Evolutionary conservation across 2,113 vertebrate genomes (phyloP).

Genomic region (Neolamprologus toae): DNA sequence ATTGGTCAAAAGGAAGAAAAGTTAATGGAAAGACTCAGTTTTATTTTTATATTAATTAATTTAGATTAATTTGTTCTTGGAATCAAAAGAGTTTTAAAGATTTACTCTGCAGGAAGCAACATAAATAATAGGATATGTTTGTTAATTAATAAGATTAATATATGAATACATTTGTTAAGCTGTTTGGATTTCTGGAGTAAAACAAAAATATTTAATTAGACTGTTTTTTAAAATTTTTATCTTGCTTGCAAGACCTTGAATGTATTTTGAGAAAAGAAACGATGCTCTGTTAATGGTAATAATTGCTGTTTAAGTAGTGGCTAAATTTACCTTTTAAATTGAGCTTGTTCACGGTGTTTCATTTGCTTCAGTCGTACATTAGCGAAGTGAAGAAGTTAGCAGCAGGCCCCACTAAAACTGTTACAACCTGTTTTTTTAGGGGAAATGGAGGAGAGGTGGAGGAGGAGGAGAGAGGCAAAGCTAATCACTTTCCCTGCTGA

Average conservation of each 20-base stretch:
- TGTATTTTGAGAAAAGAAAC: background rate
- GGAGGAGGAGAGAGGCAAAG: conserved; percentile 33
- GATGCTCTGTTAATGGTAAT: background rate
- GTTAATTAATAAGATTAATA: background rate
- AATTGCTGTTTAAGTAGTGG: background rate
- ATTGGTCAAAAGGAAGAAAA: background rate
- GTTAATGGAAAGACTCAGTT: background rate
- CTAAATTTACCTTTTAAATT: accelerated
- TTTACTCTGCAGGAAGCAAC: background rate
- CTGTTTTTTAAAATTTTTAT: background rate
- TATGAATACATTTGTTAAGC: background rate
- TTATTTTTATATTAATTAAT: background rate
- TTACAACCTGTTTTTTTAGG: conserved; percentile 10
- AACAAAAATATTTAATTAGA: background rate
- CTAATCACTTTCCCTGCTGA: conserved; percentile 75
- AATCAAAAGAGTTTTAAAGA: background rate
- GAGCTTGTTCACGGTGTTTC: background rate
- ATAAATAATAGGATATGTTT: background rate
- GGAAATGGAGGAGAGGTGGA: conserved; percentile 28
- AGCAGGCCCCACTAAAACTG: background rate
- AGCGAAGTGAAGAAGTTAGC: conserved; percentile 30
- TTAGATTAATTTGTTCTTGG: accelerated
- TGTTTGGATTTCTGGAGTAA: background rate
- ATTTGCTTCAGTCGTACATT: background rate
- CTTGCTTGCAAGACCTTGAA: background rate